A percentile compares a stretch with the other conserved stretches of the same genome.
Evolutionary conservation across 2,113 vertebrate genomes (phyloP).

Genomic region (Sula dactylatra): DNA sequence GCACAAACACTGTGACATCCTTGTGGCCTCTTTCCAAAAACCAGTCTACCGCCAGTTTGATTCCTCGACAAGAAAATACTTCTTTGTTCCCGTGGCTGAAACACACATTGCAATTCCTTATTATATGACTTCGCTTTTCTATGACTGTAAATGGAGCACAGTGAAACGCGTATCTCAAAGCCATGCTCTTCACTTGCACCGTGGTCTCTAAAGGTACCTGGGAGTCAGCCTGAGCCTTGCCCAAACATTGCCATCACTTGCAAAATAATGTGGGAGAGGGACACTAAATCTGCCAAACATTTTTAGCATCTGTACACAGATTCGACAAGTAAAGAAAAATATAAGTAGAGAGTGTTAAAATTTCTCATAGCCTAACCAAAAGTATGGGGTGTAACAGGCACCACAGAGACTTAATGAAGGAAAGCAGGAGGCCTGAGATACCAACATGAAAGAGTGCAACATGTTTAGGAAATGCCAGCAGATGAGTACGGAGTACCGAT

Average conservation of each 20-base stretch:
- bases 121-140: not conserved
- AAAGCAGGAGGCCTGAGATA: not conserved
- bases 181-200: not conserved
- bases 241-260: not conserved
- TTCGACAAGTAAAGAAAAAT: not conserved
- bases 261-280: not conserved
- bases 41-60: conserved; percentile 95
- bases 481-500: not conserved
- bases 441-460: not conserved
- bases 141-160: not conserved
- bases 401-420: not conserved
- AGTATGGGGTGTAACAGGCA: not conserved
- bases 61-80: conserved; percentile 97
- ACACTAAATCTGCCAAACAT: not conserved
- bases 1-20: conserved; percentile 96
- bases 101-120: conserved; percentile 38
- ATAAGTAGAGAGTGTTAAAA: not conserved
- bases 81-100: conserved; percentile 98
- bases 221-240: not conserved
- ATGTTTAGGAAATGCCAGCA: not conserved
- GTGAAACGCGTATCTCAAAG: not conserved
- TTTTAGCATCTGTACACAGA: not conserved
- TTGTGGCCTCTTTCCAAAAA: conserved; percentile 95
- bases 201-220: not conserved
- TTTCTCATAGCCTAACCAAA: not conserved